Conservation (phyloP, 2,113 vertebrate species). For the Psittacula cyanocephala region DNA sequence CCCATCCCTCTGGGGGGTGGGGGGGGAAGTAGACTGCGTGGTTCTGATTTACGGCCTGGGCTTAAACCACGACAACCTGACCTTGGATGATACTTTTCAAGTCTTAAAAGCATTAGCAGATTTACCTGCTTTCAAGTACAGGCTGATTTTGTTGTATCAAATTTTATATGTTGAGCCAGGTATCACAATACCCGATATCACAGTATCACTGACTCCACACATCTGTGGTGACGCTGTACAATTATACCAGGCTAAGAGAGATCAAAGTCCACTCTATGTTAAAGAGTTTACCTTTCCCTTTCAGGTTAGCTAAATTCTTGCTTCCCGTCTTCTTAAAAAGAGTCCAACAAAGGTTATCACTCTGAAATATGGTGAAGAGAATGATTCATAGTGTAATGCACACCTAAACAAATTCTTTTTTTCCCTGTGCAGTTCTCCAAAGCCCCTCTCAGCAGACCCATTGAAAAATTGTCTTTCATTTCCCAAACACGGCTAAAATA, state of each 20-base stretch:
- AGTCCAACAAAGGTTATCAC: background rate
- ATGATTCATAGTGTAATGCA: background rate
- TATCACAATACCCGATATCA: background rate
- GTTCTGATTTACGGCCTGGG: no score
- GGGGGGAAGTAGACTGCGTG: no score
- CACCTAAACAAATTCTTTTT: background rate
- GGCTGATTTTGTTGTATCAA: background rate
- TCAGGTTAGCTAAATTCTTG: background rate
- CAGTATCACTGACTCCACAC: background rate
- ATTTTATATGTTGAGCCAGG: background rate
- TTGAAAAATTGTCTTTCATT: background rate
- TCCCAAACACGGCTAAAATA: background rate
- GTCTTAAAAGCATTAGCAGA: background rate
- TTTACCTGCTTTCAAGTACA: background rate
- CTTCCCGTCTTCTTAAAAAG: background rate
- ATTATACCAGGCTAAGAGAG: accelerated
- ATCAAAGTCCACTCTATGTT: background rate
- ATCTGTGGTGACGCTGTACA: background rate
- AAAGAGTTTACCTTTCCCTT: background rate
- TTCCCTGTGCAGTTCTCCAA: background rate
- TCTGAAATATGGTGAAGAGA: background rate
- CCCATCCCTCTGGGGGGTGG: no score
- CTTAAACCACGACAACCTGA: no score
- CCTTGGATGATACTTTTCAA: background rate
- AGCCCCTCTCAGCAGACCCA: background rate